phyloP scores from a whole-genome alignment of 2,797 vertebrate species.

The Gymnoscopelus microlampas region DNA sequence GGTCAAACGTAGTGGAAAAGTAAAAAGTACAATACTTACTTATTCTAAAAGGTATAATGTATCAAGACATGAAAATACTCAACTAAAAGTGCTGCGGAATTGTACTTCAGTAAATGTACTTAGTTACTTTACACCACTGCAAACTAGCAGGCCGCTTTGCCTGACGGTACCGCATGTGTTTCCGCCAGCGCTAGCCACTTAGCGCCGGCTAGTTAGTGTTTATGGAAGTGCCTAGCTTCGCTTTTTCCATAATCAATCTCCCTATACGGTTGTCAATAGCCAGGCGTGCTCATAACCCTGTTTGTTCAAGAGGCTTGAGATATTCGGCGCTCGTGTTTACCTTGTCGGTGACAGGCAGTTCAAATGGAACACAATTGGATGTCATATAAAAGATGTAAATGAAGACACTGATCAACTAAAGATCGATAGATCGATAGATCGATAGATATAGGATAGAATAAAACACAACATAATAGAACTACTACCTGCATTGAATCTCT shows the following conservation, averaged over 20 bases:
- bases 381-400: no score
- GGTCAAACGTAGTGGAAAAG: no score
- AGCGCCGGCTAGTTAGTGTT: constrained; percentile 4
- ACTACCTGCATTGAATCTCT: no score
- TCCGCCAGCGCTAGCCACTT: constrained; percentile 5
- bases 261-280: not conserved
- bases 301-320: not conserved
- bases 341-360: not conserved
- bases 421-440: no score
- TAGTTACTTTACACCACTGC: not conserved
- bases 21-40: no score
- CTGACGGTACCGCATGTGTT: not conserved
- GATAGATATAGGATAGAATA: no score
- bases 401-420: no score
- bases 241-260: constrained; percentile 12
- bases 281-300: not conserved
- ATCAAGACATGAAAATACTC: no score
- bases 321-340: constrained; percentile 18
- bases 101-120: no score
- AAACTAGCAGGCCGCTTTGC: not conserved
- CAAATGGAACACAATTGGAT: not conserved
- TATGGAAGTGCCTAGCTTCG: not conserved
- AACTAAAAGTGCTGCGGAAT: no score
- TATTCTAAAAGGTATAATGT: no score
- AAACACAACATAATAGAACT: no score